Evolutionary conservation across 2,113 vertebrate genomes (phyloP), one percentile per base, ranked within the genome.

Genomic region (Paraplagusia blochii): DNA sequence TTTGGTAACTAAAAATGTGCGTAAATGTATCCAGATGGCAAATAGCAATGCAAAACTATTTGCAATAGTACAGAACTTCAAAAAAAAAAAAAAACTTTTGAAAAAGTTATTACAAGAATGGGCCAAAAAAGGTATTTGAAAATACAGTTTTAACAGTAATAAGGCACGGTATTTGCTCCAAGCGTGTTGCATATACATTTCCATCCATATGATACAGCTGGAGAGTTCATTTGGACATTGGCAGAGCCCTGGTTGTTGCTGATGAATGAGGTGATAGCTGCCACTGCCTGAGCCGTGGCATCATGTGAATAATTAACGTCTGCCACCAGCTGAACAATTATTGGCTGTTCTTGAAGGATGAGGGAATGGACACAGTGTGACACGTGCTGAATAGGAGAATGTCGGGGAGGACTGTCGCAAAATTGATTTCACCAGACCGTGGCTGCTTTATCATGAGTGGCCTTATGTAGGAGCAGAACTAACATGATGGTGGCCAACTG

Each of bases 291-390:
- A 80, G 78, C 72, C 68, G 48, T 73, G 76, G 70, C 81, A 81
- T 84, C 79, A 72, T 79, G 79, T 88, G 82, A 89, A 87, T 88
- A 89, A 90, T 89, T 87, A 88, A 89, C 81, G 60, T 33, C 83
- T 80, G 81, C 79, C 83, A 85, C 81, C 66, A 58, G 65, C 77
- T 76, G 80, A 80, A 88, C 85, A 87, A 88, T 89, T 88, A 86
- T 70, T 74, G 40, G 40, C 59, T 52, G 69, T 66, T 58, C 47
- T 15, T 86, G 85, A 87, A 63, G 69, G 72, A 88, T 87, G 84
- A 76, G 76, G 71, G 60, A 63, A 39, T 49, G 67, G 66, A 58
- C 71, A 14, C 29, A 51, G 36, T 34, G 49, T 55, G 80, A 79
- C 72, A 63, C 45, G 35, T 35, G 71, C 48, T 22, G 72, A 72